phyloP scores from a whole-genome alignment of 2,888 invertebrate species.

The Tetropium fuscum region DNA sequence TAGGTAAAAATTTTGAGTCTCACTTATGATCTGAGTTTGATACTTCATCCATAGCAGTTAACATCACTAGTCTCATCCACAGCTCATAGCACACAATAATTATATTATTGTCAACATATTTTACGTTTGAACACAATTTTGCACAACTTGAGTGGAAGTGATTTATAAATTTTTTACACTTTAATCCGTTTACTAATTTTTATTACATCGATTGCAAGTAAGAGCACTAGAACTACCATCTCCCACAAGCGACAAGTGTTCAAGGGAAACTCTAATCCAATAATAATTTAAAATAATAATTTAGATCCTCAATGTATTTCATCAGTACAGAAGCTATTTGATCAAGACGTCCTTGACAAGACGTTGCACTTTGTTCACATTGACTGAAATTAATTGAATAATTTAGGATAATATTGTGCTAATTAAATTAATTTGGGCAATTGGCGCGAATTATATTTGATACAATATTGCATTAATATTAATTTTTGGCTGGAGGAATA shows the following conservation, averaged over 20 bases:
- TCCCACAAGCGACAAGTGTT: too few species aligned
- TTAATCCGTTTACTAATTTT: background rate
- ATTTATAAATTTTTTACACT: background rate
- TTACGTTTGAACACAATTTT: background rate
- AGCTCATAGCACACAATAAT: background rate
- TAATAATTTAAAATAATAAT: too few species aligned
- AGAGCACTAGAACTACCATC: background rate
- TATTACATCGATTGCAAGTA: background rate
- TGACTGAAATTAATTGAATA: too few species aligned
- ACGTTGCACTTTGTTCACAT: too few species aligned
- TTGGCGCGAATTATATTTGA: constrained; percentile 19
- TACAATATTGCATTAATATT: constrained; percentile 36
- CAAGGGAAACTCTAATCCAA: too few species aligned
- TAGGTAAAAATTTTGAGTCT: background rate
- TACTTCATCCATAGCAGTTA: background rate
- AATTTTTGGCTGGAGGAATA: constrained; percentile 48
- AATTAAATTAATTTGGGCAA: constrained; percentile 22
- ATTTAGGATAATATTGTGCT: constrained; percentile 4
- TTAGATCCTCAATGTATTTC: too few species aligned
- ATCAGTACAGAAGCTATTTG: too few species aligned
- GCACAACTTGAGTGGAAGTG: background rate
- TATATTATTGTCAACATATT: background rate
- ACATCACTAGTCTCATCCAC: background rate
- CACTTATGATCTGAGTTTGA: background rate
- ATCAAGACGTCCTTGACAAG: too few species aligned